phyloP scores from a whole-genome alignment of 2,797 vertebrate genomes.

The Alca torda region DNA sequence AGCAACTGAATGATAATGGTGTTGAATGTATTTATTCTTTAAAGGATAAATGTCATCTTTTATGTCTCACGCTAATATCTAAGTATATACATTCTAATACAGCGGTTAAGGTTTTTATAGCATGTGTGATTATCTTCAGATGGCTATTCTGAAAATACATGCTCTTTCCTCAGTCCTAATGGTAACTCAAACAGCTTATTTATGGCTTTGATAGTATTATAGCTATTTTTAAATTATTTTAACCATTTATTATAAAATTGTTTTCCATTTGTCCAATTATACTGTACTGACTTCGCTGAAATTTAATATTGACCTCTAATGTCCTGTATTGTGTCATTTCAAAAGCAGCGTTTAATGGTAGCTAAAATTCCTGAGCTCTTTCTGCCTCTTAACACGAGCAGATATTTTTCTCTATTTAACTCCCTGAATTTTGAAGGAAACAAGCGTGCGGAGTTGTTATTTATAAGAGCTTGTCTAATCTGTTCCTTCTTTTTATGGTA shows the following conservation, averaged over 20 bases:
- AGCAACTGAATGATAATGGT: not conserved
- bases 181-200: not conserved
- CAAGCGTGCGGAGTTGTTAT: not conserved
- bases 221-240: not conserved
- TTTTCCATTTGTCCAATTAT: not conserved
- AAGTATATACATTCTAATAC: not conserved
- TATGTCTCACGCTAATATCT: not conserved
- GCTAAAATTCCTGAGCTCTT: not conserved
- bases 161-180: not conserved
- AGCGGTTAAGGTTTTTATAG: not conserved
- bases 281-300: not conserved
- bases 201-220: not conserved
- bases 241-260: not conserved
- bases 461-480: conserved; percentile 20
- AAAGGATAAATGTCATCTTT: not conserved
- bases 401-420: not conserved
- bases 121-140: not conserved
- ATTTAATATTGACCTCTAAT: not conserved
- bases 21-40: not conserved
- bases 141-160: not conserved
- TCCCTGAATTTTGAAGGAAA: not conserved
- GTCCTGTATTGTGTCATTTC: not conserved
- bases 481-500: not conserved
- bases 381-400: not conserved
- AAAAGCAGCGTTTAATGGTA: not conserved